These are phyloP conservation scores for Agrypnus murinus DNA, from an alignment of 2,888 invertebrate species.

Conservation along the genomic window DNA sequence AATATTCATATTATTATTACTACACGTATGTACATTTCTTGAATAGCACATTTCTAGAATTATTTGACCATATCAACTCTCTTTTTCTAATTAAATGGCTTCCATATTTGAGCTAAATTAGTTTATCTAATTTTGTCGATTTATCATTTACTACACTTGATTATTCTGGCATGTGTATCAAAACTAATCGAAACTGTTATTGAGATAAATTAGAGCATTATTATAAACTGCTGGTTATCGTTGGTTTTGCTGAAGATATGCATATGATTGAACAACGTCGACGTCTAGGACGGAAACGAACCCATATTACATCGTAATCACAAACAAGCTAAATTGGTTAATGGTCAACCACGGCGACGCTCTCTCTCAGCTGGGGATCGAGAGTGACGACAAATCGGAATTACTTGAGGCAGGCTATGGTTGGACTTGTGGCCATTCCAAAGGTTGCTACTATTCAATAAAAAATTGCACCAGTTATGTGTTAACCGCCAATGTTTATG, in stretches of 20 bases:
- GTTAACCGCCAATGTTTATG: slow-evolving; percentile 36
- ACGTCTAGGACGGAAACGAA: slow-evolving; percentile 34
- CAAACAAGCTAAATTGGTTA: slow-evolving; percentile 39
- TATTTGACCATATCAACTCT: too few relatives aligned
- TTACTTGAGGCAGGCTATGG: slow-evolving; percentile 53
- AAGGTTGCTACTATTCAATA: slow-evolving; percentile 49
- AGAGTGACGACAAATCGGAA: slow-evolving; percentile 42
- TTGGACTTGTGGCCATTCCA: slow-evolving; percentile 51
- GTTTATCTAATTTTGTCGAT: too few relatives aligned
- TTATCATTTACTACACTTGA: too few relatives aligned
- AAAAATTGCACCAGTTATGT: slow-evolving; percentile 47
- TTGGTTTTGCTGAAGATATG: slow-evolving; percentile 34
- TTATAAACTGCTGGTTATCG: slow-evolving; percentile 32
- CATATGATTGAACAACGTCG: slow-evolving; percentile 27
- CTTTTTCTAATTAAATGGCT: too few relatives aligned
- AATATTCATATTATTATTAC: slow-evolving; percentile 1
- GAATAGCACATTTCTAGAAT: too few relatives aligned
- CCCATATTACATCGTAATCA: slow-evolving; percentile 33
- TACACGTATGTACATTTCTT: too few relatives aligned
- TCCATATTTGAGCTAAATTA: too few relatives aligned
- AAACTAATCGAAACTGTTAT: too few relatives aligned
- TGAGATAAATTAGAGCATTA: slow-evolving; percentile 37
- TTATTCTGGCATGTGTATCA: too few relatives aligned
- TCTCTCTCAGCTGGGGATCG: slow-evolving; percentile 29
- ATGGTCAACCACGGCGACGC: slow-evolving; percentile 30